Percentiles rank a stretch among this genome's conserved stretches.
Evolutionary conservation across 2,113 vertebrate genomes (phyloP).

Genomic region (Tretioscincus oriximinensis): DNA sequence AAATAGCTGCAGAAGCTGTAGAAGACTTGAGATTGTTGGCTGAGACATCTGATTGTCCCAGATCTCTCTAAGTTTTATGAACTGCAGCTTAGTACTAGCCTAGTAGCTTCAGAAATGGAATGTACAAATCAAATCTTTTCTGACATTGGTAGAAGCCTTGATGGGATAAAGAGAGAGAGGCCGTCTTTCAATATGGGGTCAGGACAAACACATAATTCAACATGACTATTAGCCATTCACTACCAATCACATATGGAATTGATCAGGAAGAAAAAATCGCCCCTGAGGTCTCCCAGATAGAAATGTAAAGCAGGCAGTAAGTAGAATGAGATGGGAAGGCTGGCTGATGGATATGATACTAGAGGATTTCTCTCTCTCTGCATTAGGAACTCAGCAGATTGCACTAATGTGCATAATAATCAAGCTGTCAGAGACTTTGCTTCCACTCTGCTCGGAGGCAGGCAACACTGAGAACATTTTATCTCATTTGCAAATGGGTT

Average conservation of each 20-base stretch:
- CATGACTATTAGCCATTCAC: constrained; percentile 13
- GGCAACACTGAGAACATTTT: constrained; percentile 55
- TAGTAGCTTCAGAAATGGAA: background rate
- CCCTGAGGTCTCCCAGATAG: constrained; percentile 35
- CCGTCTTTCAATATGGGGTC: background rate
- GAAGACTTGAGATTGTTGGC: too few relatives aligned
- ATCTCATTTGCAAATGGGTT: constrained; percentile 74
- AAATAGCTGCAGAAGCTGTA: too few relatives aligned
- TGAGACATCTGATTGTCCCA: too few relatives aligned
- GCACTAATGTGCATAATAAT: constrained; percentile 63
- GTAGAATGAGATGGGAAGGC: constrained; percentile 8
- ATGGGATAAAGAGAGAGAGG: background rate
- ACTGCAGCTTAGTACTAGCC: too few relatives aligned
- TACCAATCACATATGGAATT: constrained; percentile 36
- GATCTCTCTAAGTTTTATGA: too few relatives aligned
- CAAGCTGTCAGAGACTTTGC: constrained; percentile 60
- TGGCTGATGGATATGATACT: constrained; percentile 45
- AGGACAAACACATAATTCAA: constrained; percentile 21
- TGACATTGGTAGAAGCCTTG: background rate
- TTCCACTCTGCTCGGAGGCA: constrained; percentile 55
- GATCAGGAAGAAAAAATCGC: constrained; percentile 52
- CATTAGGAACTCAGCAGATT: constrained; percentile 55
- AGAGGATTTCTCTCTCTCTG: constrained; percentile 28
- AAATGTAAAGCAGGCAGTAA: constrained; percentile 55
- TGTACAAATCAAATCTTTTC: background rate